Evolutionary conservation across 2,113 vertebrate genomes (phyloP).

Genomic region (Origma solitaria): DNA sequence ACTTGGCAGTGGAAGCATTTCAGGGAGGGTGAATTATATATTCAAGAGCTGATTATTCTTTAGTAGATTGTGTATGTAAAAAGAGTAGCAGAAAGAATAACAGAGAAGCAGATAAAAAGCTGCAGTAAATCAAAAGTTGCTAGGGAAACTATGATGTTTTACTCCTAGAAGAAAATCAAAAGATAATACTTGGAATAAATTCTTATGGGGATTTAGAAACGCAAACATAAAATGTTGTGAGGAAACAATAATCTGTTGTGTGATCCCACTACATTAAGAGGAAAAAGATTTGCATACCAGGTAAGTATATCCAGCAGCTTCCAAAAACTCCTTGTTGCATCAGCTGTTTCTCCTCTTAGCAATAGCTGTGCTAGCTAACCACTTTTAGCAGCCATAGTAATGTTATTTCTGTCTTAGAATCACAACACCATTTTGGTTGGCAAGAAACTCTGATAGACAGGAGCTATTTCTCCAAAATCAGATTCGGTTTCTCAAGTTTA

Average conservation of each 20-base stretch:
- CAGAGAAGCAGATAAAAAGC: not conserved
- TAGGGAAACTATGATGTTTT: not conserved
- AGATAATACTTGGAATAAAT: not conserved
- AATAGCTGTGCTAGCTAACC: not conserved
- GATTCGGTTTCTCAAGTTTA: not conserved
- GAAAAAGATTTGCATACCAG: not conserved
- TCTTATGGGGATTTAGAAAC: not conserved
- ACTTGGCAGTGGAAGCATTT: not conserved
- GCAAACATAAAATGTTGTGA: rapidly evolving
- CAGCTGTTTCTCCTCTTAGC: not conserved
- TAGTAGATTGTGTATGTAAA: not conserved
- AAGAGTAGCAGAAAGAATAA: not conserved
- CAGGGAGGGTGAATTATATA: not conserved
- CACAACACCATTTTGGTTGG: not conserved
- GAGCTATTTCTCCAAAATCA: not conserved
- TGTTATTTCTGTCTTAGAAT: not conserved
- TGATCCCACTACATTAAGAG: not conserved
- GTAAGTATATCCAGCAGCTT: not conserved
- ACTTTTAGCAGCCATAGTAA: not conserved
- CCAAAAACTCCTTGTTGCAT: not conserved
- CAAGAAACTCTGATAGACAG: not conserved
- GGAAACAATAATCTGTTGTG: not conserved
- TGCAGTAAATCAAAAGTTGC: not conserved
- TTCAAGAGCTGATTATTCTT: not conserved
- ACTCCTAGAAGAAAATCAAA: not conserved